Conservation (phyloP, 2,113 vertebrate genomes). For the Otocyon megalotis region DNA sequence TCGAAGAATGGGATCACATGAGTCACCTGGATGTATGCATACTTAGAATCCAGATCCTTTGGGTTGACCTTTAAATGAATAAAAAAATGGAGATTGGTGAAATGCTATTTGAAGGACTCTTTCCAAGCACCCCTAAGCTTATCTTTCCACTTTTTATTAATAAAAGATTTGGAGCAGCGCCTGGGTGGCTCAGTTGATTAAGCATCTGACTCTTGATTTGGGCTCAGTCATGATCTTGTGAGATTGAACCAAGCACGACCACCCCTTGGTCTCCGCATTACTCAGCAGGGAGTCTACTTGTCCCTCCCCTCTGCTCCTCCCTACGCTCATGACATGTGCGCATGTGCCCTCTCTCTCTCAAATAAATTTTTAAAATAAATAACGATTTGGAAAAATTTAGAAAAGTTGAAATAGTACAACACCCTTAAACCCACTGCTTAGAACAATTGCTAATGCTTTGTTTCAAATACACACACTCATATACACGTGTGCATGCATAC, state of each 20-base stretch:
- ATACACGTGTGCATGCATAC: fast-evolving
- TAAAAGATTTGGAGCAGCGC: not conserved
- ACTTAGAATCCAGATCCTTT: constrained; percentile 99
- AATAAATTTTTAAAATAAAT: not conserved
- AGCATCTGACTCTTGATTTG: not conserved
- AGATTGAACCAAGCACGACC: not conserved
- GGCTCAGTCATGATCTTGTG: not conserved
- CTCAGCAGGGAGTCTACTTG: not conserved
- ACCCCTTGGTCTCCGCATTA: not conserved
- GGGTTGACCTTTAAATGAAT: constrained; percentile 93
- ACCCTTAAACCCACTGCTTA: not conserved
- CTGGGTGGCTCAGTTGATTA: not conserved
- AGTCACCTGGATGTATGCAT: constrained; percentile 98
- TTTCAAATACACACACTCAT: not conserved
- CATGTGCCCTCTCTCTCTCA: not conserved
- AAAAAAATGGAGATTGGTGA: not conserved
- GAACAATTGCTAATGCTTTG: not conserved
- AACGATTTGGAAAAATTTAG: not conserved
- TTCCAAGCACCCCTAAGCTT: not conserved
- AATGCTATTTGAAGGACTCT: not conserved
- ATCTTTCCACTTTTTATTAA: not conserved
- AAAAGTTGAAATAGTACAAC: not conserved
- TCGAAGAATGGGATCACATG: constrained; percentile 97
- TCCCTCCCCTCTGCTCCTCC: not conserved
- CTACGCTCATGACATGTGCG: not conserved